Percentiles rank a stretch among this genome's conserved stretches.
Conservation (phyloP, 1,140 invertebrate species). For the Drosophila pandora region DNA sequence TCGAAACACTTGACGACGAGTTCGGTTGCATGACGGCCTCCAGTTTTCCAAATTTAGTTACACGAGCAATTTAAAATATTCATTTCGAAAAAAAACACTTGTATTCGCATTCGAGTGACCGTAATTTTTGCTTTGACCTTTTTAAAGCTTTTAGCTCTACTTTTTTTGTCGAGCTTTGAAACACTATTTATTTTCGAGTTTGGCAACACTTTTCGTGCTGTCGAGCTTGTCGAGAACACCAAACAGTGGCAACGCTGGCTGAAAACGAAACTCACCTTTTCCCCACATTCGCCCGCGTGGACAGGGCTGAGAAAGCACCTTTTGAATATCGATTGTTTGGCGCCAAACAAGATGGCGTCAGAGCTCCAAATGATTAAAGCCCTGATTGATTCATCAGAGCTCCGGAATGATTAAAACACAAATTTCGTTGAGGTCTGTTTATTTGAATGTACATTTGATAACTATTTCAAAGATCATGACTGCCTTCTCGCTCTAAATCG, state of each 20-base stretch:
- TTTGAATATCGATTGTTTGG: neutral
- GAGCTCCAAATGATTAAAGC: neutral
- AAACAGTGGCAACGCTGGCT: neutral
- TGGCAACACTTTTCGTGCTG: neutral
- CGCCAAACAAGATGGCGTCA: slow-evolving; percentile 33
- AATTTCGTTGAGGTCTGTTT: neutral
- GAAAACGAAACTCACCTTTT: neutral
- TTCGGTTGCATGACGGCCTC: slow-evolving; percentile 7
- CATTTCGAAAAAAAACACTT: slow-evolving; percentile 11
- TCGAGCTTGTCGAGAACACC: too few species aligned
- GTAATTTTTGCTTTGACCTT: neutral
- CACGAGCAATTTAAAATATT: slow-evolving; percentile 30
- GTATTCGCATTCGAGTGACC: neutral
- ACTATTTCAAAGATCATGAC: neutral
- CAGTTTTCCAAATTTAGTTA: slow-evolving; percentile 9
- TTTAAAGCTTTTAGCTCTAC: too few species aligned
- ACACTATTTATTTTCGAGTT: neutral
- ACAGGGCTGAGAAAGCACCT: neutral
- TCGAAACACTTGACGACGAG: slow-evolving; percentile 7
- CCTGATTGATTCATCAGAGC: neutral
- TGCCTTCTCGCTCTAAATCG: slow-evolving; percentile 11
- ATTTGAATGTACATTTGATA: neutral
- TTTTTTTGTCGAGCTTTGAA: neutral
- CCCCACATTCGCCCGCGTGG: neutral
- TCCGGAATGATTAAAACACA: neutral